phyloP scores from a whole-genome alignment of 2,797 vertebrate species.

The Poeciliopsis infans region DNA sequence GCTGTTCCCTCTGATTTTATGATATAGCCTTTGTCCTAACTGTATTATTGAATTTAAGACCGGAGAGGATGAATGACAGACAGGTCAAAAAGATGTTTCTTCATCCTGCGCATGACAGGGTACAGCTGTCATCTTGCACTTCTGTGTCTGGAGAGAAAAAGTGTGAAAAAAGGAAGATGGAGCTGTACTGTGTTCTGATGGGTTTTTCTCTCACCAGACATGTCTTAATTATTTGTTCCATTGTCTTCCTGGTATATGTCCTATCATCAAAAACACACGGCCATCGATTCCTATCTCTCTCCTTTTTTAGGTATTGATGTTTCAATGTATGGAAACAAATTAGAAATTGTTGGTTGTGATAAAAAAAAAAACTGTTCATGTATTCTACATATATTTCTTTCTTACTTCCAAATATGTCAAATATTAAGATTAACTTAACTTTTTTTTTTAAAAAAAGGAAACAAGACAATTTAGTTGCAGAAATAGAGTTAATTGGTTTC shows the following conservation, averaged over 20 bases:
- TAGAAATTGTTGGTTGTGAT: conserved; percentile 8
- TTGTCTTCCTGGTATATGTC: conserved; percentile 14
- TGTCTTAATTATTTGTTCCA: conserved; percentile 41
- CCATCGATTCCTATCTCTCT: conserved; percentile 25
- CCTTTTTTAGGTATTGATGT: not conserved
- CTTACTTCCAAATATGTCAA: not conserved
- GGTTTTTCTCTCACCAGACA: conserved; percentile 44
- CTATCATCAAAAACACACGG: conserved; percentile 25
- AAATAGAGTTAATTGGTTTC: not conserved
- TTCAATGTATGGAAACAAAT: not conserved
- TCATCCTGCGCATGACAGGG: conserved; percentile 38
- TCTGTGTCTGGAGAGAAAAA: conserved; percentile 29
- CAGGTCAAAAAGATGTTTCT: conserved; percentile 49
- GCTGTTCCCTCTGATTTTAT: conserved; percentile 34
- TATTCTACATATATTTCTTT: not conserved
- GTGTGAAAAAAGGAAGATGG: conserved; percentile 28
- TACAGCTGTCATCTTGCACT: conserved; percentile 39
- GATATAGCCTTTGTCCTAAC: conserved; percentile 33
- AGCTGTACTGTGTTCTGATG: conserved; percentile 21
- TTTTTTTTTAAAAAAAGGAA: not conserved
- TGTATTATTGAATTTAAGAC: conserved; percentile 47
- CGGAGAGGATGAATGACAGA: conserved; percentile 33
- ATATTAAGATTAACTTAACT: not conserved
- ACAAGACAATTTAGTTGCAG: not conserved
- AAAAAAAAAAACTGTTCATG: conserved; percentile 12